Base-by-base conservation (phyloP, 2,888 invertebrate species). In the Zygogramma bicolorata region DNA sequence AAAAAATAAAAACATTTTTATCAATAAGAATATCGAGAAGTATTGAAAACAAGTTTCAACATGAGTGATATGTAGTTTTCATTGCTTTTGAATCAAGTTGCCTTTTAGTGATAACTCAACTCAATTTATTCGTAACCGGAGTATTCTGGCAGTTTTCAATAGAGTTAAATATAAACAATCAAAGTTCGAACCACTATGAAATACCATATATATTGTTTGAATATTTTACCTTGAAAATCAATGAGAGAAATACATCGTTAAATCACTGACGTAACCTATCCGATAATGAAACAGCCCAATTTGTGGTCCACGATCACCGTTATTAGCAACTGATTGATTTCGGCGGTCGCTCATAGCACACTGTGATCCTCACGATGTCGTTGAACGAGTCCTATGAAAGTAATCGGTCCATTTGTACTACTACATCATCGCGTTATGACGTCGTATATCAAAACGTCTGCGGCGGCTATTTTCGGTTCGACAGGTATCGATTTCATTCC, bases 371-470 rank as follows among this genome's bases (percentile, higher is more conserved):
- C 31, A 25, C 63, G 49, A 46, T 65, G 65, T 59, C 70, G 63
- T 58, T 59, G 65, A 70, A 70, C 70, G 65, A 65, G 70, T 70
- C 65, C 70, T 70, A 70, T 70, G 49, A 65, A 70, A 65, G 57
- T 65, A 70, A 70, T 70, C 65, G 65, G 63, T 67, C 70, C 65
- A 70, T 70, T 70, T 70, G 70, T 70, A 70, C 59, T 63, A 46
- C 63, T 46, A 46, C 63, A 63, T 63, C 42, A 63, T 63, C 70
- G 27, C 25, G 46, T 70, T 65, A 65, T 57, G 65, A 59, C 49
- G 59, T 49, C 40, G 60, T 70, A 70, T 65, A 70, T 70, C 70
- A 70, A 70, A 65, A 66, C 15, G 53, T 53, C 53, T 22, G 13
- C n/a, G 27, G 20, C 2, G 20, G 38, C 38, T 18, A 60, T 60